Evolutionary conservation across 2,888 invertebrate species (phyloP).

Genomic region (Cremastobaeus sp.): DNA sequence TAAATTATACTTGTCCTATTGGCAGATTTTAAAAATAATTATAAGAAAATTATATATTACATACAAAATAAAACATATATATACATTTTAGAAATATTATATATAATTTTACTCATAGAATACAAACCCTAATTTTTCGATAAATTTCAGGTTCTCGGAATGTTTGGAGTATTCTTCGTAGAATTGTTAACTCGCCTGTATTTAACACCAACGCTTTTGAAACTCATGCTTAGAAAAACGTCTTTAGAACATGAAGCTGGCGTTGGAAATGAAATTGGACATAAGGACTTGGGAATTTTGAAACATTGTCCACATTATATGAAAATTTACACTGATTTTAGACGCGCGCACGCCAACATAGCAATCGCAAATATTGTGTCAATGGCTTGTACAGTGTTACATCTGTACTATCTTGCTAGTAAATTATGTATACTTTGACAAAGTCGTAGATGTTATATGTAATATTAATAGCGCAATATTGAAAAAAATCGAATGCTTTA

Average conservation of each 20-base stretch:
- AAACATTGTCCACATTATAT: constrained; percentile 89
- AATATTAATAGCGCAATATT: too few species aligned
- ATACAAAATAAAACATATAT: too few species aligned
- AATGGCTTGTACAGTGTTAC: constrained; percentile 84
- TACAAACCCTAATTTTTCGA: too few species aligned
- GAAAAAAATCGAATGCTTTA: too few species aligned
- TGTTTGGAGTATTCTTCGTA: constrained; percentile 84
- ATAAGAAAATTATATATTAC: too few species aligned
- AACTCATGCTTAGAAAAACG: constrained; percentile 86
- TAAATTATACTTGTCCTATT: too few species aligned
- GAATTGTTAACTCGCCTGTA: constrained; percentile 88
- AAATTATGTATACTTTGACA: constrained; percentile 77
- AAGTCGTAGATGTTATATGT: too few species aligned
- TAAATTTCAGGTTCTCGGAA: constrained; percentile 81
- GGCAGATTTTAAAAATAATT: too few species aligned
- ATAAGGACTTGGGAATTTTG: constrained; percentile 84
- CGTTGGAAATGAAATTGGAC: constrained; percentile 88
- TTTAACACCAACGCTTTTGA: constrained; percentile 86
- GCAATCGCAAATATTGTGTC: constrained; percentile 89
- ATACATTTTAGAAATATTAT: too few species aligned
- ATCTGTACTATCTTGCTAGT: constrained; percentile 83
- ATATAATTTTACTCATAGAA: too few species aligned
- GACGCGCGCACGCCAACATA: constrained; percentile 87
- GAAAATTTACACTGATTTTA: constrained; percentile 85
- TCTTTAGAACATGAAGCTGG: constrained; percentile 87